Evolutionary conservation across 2,113 vertebrate genomes (phyloP), one percentile per base, ranked within the genome.

Genomic region (Numenius arquata): DNA sequence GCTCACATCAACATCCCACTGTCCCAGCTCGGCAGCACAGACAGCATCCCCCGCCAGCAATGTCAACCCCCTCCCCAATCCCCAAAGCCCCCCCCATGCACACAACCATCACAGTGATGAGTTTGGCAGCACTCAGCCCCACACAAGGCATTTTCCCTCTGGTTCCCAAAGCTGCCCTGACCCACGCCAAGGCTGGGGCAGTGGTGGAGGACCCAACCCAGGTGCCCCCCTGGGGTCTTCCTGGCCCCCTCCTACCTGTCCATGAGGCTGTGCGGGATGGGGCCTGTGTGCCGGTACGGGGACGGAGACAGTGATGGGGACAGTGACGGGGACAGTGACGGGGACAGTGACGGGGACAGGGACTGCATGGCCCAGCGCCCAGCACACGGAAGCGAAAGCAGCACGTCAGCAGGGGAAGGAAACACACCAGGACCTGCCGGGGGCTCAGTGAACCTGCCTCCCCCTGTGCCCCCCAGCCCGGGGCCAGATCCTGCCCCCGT

Each of bases 391-490:
- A 65, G 85, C 0, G 5, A 82, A 78, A 95, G 45, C 71, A 82
- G 66, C 22, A 34, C 0, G 2, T 47, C 73, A 94, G 45, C 23
- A 72, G 48, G 47, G 47, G 52, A 63, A 72, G 80, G 53, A 85
- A 94, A 86, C 0, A 5, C 12, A 8, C 30, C 11, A 6, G 53
- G 17, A 61, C 68, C 6, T 18, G 45, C 36, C 2, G 2, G 23
- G 27, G 21, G 66, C 43, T 66, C 43, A 34, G 80, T 3, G 6
- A 50, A 52, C 43, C 43, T 38, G 43, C 26, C 70, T 62, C 15
- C 6, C 56, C 55, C 36, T 0, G 0, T 0, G 0, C 4, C 15
- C 22, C 36, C 5, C 30, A 41, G 6, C 6, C 48, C 6, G 0
- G 26, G 56, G 14, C 16, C 0, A 1, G 13, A 27, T 71, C 41